phyloP scores from a whole-genome alignment of 2,797 vertebrate genomes.

The Amblyopsis hoosieri region DNA sequence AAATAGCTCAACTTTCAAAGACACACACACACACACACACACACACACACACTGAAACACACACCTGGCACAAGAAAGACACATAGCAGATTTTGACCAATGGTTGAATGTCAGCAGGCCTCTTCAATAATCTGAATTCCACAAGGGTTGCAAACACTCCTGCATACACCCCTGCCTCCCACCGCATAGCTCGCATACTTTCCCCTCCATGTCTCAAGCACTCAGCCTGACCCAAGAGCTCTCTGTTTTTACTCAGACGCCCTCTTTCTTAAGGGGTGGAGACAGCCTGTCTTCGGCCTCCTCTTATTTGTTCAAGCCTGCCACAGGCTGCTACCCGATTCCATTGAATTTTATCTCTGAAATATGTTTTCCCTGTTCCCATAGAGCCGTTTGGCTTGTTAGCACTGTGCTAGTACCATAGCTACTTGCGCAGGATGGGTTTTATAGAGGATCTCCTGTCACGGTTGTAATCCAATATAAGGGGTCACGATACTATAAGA shows the following conservation, averaged over 20 bases:
- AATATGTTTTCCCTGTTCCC: not conserved
- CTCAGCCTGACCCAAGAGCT: conserved; percentile 62
- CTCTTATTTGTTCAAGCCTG: conserved; percentile 28
- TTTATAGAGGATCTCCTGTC: too few relatives aligned
- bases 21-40: conserved; percentile 9
- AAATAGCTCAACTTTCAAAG: not conserved
- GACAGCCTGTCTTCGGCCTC: conserved; percentile 50
- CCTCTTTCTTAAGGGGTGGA: conserved; percentile 50
- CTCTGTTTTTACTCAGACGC: conserved; percentile 51
- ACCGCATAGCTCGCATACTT: conserved; percentile 80
- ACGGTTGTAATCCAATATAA: too few relatives aligned
- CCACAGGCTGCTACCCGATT: not conserved
- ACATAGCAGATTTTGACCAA: conserved; percentile 21
- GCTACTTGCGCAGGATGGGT: too few relatives aligned
- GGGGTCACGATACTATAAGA: too few relatives aligned
- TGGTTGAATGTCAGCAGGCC: conserved; percentile 48
- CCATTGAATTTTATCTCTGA: not conserved
- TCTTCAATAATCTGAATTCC: conserved; percentile 72
- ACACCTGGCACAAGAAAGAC: not conserved
- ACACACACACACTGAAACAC: conserved; percentile 19
- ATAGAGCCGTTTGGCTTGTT: not conserved
- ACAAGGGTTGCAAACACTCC: conserved; percentile 50
- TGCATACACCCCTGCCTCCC: conserved; percentile 70
- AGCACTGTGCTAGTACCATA: not conserved
- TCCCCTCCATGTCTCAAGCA: conserved; percentile 57